These are phyloP conservation scores for Limnephilus lunatus DNA, from an alignment of 2,888 invertebrate genomes.

Conservation along the genomic window DNA sequence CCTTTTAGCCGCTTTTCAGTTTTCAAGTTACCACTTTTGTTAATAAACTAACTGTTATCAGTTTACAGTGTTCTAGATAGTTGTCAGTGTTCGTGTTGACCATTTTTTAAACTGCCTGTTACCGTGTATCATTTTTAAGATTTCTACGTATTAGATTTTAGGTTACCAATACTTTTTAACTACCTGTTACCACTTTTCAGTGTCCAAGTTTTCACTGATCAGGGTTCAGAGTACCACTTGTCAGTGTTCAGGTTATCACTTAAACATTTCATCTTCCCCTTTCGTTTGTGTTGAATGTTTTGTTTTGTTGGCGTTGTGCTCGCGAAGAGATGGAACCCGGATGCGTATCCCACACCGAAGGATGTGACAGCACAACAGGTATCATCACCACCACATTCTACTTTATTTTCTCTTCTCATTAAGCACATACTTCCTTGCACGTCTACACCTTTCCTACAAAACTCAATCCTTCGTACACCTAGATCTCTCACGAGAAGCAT, in stretches of 20 bases:
- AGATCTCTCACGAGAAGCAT: conserved; percentile 28
- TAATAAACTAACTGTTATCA: not conserved
- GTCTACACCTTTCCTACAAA: conserved; percentile 6
- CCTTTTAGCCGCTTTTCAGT: not conserved
- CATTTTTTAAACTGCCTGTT: not conserved
- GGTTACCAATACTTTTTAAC: too few relatives aligned
- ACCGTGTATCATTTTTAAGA: conserved; percentile 6
- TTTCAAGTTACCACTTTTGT: not conserved
- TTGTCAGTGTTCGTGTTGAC: not conserved
- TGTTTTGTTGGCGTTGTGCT: conserved; percentile 67
- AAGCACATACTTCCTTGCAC: conserved; percentile 34
- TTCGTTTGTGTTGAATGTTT: conserved; percentile 59
- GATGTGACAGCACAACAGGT: conserved; percentile 96
- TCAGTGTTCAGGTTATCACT: conserved; percentile 23
- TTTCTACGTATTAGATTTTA: too few relatives aligned
- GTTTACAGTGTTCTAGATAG: not conserved
- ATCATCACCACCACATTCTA: conserved; percentile 66
- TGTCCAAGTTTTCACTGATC: not conserved
- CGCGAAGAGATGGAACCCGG: conserved; percentile 89
- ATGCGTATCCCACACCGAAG: conserved; percentile 94
- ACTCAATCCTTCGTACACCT: conserved; percentile 3
- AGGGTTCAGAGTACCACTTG: not conserved
- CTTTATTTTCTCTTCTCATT: conserved; percentile 31
- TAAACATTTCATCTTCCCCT: conserved; percentile 47
- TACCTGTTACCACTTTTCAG: not conserved